These are phyloP conservation scores for Sebastes fasciatus DNA, from an alignment of 2,113 vertebrate genomes.

Conservation along the genomic window DNA sequence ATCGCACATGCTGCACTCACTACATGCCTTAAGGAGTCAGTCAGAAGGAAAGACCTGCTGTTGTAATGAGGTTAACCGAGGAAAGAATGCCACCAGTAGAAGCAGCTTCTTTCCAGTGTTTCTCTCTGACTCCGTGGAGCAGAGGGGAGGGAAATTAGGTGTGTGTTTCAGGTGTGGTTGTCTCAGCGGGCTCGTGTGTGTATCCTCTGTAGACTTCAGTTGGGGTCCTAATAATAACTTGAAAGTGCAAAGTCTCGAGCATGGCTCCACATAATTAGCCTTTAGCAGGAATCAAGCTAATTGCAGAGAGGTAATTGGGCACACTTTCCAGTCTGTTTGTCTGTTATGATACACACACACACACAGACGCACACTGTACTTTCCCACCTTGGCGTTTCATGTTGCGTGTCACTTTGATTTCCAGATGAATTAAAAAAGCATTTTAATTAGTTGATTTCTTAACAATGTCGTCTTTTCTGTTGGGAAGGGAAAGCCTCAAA, in stretches of 20 bases:
- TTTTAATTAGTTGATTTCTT: conserved; percentile 79
- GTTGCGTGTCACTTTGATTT: conserved; percentile 84
- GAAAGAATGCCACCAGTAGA: conserved; percentile 76
- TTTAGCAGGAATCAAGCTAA: conserved; percentile 86
- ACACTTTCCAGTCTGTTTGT: conserved; percentile 77
- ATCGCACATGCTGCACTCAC: conserved; percentile 9
- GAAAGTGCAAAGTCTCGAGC: conserved; percentile 84
- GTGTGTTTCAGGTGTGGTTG: conserved; percentile 84
- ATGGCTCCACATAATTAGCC: conserved; percentile 85
- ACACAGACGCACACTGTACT: conserved; percentile 50
- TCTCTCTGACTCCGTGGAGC: conserved; percentile 68
- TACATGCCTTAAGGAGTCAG: conserved; percentile 41
- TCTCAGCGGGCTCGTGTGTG: conserved; percentile 70
- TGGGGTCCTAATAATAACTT: conserved; percentile 89
- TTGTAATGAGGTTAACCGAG: conserved; percentile 73
- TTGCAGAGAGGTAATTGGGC: conserved; percentile 86
- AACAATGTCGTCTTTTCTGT: conserved; percentile 56
- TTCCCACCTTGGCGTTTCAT: conserved; percentile 76
- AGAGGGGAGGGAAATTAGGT: conserved; percentile 81
- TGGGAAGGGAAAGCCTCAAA: conserved; percentile 44
- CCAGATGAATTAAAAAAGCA: conserved; percentile 75
- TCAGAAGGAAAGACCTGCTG: conserved; percentile 42
- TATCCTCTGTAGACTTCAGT: conserved; percentile 80
- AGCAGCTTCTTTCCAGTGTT: conserved; percentile 68
- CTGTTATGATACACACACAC: conserved; percentile 63